Base-by-base conservation (phyloP, 2,113 vertebrate species). In the Tragelaphus imberbis region DNA sequence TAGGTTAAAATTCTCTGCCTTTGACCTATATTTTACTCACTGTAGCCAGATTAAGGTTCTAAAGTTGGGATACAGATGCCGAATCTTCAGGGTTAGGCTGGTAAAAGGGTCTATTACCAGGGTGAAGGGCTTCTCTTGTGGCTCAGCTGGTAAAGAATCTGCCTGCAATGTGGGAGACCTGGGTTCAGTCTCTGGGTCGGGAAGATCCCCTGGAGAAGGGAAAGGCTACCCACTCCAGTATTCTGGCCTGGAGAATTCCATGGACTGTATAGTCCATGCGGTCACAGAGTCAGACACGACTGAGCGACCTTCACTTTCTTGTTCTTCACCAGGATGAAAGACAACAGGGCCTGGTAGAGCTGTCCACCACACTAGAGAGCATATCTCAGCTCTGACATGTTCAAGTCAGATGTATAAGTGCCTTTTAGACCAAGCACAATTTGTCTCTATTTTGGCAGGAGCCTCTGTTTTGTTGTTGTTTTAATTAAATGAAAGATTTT, bases 221-320 rank as follows among this genome's bases (percentile, higher is more conserved):
- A 71, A 36, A 71, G 68, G 68, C 68, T 40, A 40, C 10, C 68
- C n/a, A 71, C n/a, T 23, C 19, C 68, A 71, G 68, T 36, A 23
- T 40, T 71, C n/a, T 36, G 68, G n/a, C 68, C 19, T 71, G 19
- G n/a, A 71, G 68, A 71, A 71, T 71, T 71, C n/a, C 1, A 6
- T 40, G 68, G n/a, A 23, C 0, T 71, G n/a, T 71, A 12, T 36
- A 71, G n/a, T 36, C n/a, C 19, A 1, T 21, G n/a, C 5, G 7
- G 19, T 71, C 10, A 0, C n/a, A 12, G n/a, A 12, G n/a, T 71
- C 68, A 9, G 68, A 23, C n/a, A 40, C 4, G 1, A 23, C n/a
- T 36, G 65, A 71, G 65, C 2, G 9, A 6, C 65, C 19, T 36
- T 71, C 65, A 71, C n/a, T 71, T 71, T 71, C 65, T 44, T 44